Evolutionary conservation across 2,113 vertebrate genomes (phyloP).

Genomic region (Arenaria interpres): DNA sequence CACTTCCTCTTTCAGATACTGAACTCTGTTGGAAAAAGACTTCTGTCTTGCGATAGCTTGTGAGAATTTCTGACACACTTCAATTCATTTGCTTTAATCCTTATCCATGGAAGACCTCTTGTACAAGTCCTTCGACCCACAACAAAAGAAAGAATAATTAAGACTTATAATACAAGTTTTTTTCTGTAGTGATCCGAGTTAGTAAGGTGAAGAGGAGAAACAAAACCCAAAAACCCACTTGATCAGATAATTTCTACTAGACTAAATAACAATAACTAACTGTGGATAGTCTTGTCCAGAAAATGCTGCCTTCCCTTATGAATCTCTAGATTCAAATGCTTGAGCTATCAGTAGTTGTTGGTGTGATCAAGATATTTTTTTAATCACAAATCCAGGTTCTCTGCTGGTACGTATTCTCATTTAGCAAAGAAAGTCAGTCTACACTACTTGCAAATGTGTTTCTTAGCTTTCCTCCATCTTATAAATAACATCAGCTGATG

Average conservation of each 20-base stretch:
- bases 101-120: neutral
- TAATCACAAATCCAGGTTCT: neutral
- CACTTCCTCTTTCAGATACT: neutral
- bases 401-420: neutral
- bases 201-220: neutral
- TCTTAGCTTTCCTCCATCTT: neutral
- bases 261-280: neutral
- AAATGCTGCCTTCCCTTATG: neutral
- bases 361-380: neutral
- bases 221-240: neutral
- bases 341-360: neutral
- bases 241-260: neutral
- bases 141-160: neutral
- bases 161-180: neutral
- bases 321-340: neutral
- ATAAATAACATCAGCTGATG: neutral
- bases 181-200: neutral
- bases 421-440: neutral
- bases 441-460: neutral
- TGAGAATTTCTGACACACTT: neutral
- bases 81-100: too few species aligned
- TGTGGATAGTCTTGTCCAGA: neutral
- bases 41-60: neutral
- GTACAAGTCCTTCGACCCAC: neutral
- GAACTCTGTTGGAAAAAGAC: neutral